A percentile compares a stretch with the other conserved stretches of the same genome.
These are phyloP conservation scores for Priapulus caudatus DNA, from an alignment of 2,888 invertebrate species.

Conservation along the genomic window DNA sequence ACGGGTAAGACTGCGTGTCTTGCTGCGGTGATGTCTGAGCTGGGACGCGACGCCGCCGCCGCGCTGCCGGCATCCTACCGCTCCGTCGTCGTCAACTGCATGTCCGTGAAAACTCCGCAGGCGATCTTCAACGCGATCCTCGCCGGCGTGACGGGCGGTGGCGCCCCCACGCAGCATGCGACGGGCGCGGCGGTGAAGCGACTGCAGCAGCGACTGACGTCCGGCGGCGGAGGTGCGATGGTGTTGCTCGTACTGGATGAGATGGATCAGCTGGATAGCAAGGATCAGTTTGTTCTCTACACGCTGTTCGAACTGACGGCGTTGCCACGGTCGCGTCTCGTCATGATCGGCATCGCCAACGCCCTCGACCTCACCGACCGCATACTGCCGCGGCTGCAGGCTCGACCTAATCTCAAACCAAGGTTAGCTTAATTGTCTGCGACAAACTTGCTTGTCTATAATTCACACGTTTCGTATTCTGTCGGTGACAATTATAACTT, in stretches of 20 bases:
- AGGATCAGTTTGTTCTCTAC: conserved; percentile 72
- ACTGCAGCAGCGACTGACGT: conserved; percentile 56
- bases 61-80: too few species aligned
- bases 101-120: conserved; percentile 67
- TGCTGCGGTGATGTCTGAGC: conserved; percentile 53
- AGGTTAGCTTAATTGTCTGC: too few species aligned
- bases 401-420: conserved; percentile 46
- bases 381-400: conserved; percentile 69
- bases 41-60: background rate
- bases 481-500: too few species aligned
- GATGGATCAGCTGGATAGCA: conserved; percentile 72
- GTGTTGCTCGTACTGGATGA: conserved; percentile 79
- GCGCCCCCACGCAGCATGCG: conserved; percentile 38
- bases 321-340: conserved; percentile 50
- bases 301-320: conserved; percentile 88
- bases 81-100: conserved; percentile 71
- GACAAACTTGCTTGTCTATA: too few species aligned
- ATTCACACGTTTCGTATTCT: too few species aligned
- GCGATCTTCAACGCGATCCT: conserved; percentile 66
- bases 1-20: conserved; percentile 90
- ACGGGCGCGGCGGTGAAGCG: conserved; percentile 44
- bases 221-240: conserved; percentile 56
- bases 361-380: conserved; percentile 87
- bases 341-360: conserved; percentile 86
- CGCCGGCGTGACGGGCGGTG: conserved; percentile 53